Conservation (phyloP, 1,140 invertebrate genomes). For the Euura saliciscinereae region DNA sequence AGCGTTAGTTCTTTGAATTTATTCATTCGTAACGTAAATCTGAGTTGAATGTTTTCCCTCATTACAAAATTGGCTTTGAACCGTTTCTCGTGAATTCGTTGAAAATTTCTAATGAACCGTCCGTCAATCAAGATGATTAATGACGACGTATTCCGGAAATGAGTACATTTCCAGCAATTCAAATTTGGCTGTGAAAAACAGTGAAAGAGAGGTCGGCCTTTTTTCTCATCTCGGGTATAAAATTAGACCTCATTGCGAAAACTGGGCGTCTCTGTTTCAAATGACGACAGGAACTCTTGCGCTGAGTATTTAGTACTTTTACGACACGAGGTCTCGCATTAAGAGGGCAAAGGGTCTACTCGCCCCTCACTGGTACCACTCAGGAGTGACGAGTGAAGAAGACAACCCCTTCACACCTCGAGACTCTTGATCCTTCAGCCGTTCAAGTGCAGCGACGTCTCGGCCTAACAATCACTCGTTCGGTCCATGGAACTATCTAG, state of each 20-base stretch:
- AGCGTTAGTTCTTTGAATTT: too few relatives aligned
- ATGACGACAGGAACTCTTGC: neutral
- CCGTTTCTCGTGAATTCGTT: too few relatives aligned
- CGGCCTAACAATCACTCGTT: neutral
- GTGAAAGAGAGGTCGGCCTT: too few relatives aligned
- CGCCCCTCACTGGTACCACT: neutral
- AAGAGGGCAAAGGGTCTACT: neutral
- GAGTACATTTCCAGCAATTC: too few relatives aligned
- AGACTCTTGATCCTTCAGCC: slow-evolving; percentile 3
- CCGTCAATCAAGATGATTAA: too few relatives aligned
- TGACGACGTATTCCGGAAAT: too few relatives aligned
- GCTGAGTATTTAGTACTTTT: neutral
- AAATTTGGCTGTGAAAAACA: too few relatives aligned
- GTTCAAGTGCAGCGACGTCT: neutral
- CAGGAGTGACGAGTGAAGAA: neutral
- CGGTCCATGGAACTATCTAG: neutral
- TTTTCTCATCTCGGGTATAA: too few relatives aligned
- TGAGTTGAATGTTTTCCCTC: too few relatives aligned
- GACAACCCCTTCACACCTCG: neutral
- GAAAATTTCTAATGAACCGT: too few relatives aligned
- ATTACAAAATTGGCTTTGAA: too few relatives aligned
- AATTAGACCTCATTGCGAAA: neutral
- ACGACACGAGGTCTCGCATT: neutral
- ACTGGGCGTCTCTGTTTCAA: neutral
- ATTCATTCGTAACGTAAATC: too few relatives aligned